Evolutionary conservation across 2,113 vertebrate genomes (phyloP).

Genomic region (Irena cyanogastra): DNA sequence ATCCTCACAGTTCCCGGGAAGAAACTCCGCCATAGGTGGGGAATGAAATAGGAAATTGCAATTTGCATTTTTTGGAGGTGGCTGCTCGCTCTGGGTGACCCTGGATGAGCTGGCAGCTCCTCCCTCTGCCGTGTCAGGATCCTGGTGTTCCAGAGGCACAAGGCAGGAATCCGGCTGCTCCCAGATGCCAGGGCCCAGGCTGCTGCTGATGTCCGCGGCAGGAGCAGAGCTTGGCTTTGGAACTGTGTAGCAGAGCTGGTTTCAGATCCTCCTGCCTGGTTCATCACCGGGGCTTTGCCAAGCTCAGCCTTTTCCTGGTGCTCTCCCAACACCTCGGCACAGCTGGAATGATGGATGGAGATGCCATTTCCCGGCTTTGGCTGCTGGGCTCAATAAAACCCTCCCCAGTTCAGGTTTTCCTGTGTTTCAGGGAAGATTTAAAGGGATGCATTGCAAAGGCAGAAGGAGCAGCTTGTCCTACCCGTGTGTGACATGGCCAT

Average conservation of each 20-base stretch:
- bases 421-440: background rate
- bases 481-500: accelerated
- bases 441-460: background rate
- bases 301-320: background rate
- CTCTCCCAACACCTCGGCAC: background rate
- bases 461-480: background rate
- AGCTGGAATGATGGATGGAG: background rate
- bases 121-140: background rate
- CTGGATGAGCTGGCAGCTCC: background rate
- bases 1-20: background rate
- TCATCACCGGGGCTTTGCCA: background rate
- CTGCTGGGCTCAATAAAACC: background rate
- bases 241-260: background rate
- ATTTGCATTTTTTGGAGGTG: background rate
- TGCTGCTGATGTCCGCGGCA: accelerated
- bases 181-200: background rate
- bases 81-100: background rate
- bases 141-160: background rate
- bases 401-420: background rate
- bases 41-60: background rate
- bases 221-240: background rate
- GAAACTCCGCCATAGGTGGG: background rate
- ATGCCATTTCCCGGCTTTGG: background rate
- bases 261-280: background rate
- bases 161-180: background rate